These are phyloP conservation scores for Microcebus griseorufus DNA, from an alignment of 2,113 vertebrate genomes.

Conservation along the genomic window DNA sequence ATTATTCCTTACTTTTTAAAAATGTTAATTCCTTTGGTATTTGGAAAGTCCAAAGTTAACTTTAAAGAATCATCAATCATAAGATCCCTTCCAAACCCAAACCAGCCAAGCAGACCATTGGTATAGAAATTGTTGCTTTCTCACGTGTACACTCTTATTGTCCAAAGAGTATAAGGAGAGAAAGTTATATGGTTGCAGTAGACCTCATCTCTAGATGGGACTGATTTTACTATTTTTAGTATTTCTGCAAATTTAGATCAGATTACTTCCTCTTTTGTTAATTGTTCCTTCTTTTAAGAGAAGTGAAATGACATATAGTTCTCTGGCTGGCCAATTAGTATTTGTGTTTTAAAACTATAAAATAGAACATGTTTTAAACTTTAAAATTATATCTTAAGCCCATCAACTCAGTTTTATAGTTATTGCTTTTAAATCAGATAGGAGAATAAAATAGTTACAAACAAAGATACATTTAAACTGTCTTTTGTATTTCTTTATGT, in stretches of 20 bases:
- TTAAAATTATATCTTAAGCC: background rate
- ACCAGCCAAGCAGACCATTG: background rate
- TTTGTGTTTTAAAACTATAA: conserved; percentile 28
- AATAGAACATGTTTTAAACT: background rate
- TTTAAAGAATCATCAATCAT: background rate
- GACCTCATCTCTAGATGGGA: background rate
- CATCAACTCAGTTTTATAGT: background rate
- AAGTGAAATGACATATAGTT: background rate
- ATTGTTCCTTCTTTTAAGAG: background rate
- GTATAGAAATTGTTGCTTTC: background rate
- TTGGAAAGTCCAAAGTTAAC: background rate
- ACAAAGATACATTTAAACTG: background rate
- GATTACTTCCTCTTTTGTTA: background rate
- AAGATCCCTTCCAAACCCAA: background rate
- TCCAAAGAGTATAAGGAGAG: background rate
- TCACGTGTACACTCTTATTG: background rate
- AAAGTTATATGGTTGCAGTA: background rate
- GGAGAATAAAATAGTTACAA: background rate
- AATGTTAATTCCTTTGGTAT: background rate
- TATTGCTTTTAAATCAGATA: background rate
- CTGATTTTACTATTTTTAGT: background rate
- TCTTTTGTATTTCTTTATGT: background rate
- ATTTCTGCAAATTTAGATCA: background rate
- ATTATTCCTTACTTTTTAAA: background rate
- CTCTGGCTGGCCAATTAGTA: background rate